phyloP scores from a whole-genome alignment of 2,888 invertebrate genomes.

The Trachelus troglodyta region DNA sequence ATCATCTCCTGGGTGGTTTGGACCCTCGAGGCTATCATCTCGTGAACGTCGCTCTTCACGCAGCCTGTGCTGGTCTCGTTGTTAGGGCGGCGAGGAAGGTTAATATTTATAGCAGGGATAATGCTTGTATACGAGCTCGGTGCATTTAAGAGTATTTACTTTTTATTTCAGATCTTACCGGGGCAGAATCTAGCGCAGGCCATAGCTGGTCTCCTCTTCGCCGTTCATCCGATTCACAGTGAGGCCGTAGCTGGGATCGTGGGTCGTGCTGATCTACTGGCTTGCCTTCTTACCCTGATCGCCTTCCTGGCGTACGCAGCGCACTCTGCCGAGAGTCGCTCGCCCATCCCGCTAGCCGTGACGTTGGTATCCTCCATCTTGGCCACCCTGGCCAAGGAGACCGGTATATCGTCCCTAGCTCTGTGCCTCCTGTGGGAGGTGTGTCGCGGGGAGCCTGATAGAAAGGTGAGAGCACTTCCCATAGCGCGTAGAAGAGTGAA shows the following conservation, averaged over 20 bases:
- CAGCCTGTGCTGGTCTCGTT: conserved; percentile 85
- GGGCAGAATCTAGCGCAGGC: conserved; percentile 76
- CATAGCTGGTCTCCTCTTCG: conserved; percentile 88
- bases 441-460: conserved; percentile 55
- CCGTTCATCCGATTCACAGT: conserved; percentile 95
- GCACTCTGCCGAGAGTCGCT: conserved; percentile 69
- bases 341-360: conserved; percentile 49
- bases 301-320: conserved; percentile 88
- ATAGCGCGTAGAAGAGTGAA: not conserved
- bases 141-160: not conserved
- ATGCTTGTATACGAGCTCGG: not conserved
- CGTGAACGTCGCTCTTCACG: conserved; percentile 87
- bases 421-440: conserved; percentile 92
- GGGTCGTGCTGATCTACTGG: conserved; percentile 93
- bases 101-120: not conserved
- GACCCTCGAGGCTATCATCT: conserved; percentile 88
- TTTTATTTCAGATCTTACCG: conserved; percentile 68
- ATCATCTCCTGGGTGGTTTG: conserved; percentile 81
- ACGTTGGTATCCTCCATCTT: conserved; percentile 74
- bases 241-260: conserved; percentile 97
- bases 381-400: conserved; percentile 95
- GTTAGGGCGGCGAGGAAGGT: conserved; percentile 80
- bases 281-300: conserved; percentile 89
- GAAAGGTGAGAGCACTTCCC: conserved; percentile 49
- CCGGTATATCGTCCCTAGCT: conserved; percentile 91